Evolutionary conservation across 2,113 vertebrate genomes (phyloP), one percentile per base, ranked within the genome.

Genomic region (Zosterops hypoxanthus): DNA sequence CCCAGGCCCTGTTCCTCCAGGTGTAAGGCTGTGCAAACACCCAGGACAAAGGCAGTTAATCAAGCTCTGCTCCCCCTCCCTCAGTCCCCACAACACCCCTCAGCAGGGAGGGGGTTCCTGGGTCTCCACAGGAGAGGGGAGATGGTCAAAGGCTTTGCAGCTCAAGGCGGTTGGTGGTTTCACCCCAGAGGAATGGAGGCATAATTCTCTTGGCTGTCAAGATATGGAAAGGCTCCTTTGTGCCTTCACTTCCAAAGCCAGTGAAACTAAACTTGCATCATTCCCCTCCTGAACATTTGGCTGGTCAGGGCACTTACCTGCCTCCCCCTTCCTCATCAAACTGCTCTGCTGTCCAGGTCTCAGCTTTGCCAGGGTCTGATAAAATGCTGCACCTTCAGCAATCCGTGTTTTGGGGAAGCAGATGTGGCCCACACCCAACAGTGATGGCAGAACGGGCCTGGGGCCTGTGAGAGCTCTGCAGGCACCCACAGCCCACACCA

Each of bases 121-220:
- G 16, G 29, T 61, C 41, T 52, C 65, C 13, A 24, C 41, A 73
- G 53, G 17, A 33, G 3, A 60, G 34, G 10, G 14, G 18, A 66
- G 11, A 44, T 6, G 25, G 18, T 29, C 46, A 52, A 36, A 63
- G 42, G 6, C 46, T 71, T 17, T 63, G 47, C 84, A 66, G 47
- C n/a, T 39, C 47, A 17, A 53, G 14, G 76, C 25, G 59, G 22
- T 5, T 9, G 8, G 29, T 11, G 6, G 11, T 6, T 8, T 21
- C 42, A 50, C 9, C 36, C n/a, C 20, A 34, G 25, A 57, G 47
- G 57, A 55, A 3, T 29, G 5, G 20, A 19, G 21, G 23, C 24
- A 46, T 4, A 3, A 12, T 53, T 1, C 0, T 29, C 39, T 34
- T 21, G 4, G 9, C 3, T 23, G 25, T 31, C 1, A 8, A 29